These are phyloP conservation scores for Pristionchus maxplancki DNA, from an alignment of 2,888 invertebrate species.

Conservation along the genomic window DNA sequence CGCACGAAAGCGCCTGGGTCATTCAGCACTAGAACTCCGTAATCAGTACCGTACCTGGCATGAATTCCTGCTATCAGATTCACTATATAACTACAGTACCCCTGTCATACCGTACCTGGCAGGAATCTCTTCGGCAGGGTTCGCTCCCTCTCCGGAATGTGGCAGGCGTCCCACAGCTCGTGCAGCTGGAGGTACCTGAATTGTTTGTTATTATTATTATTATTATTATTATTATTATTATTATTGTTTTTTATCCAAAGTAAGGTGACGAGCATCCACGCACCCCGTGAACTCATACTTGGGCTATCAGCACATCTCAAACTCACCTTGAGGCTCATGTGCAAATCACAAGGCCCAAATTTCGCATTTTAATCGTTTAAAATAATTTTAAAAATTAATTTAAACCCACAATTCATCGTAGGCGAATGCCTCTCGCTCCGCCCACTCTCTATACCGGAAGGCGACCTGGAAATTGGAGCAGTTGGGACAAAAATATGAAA, in stretches of 20 bases:
- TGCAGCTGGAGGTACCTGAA: slow-evolving; percentile 40
- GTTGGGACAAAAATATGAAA: not conserved
- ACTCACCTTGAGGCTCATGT: too few relatives aligned
- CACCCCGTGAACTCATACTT: too few relatives aligned
- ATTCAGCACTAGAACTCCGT: too few relatives aligned
- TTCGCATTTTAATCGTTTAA: too few relatives aligned
- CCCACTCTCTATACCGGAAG: slow-evolving; percentile 49
- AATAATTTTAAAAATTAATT: not conserved
- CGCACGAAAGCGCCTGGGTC: too few relatives aligned
- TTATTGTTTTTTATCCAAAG: too few relatives aligned
- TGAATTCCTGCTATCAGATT: too few relatives aligned
- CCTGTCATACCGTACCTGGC: slow-evolving; percentile 24
- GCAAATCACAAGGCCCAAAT: too few relatives aligned
- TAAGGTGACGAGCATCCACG: too few relatives aligned
- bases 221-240: not conserved
- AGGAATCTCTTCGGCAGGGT: slow-evolving; percentile 46
- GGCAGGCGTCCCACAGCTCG: slow-evolving; percentile 47
- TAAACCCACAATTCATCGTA: slow-evolving; percentile 44
- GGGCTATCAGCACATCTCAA: too few relatives aligned
- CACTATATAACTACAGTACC: not conserved
- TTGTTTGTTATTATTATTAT: not conserved
- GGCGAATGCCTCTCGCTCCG: slow-evolving; percentile 49
- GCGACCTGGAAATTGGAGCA: slow-evolving; percentile 8
- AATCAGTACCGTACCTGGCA: not conserved
- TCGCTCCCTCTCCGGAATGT: not conserved